Conservation (phyloP, 2,797 vertebrate genomes). For the Crenichthys baileyi region DNA sequence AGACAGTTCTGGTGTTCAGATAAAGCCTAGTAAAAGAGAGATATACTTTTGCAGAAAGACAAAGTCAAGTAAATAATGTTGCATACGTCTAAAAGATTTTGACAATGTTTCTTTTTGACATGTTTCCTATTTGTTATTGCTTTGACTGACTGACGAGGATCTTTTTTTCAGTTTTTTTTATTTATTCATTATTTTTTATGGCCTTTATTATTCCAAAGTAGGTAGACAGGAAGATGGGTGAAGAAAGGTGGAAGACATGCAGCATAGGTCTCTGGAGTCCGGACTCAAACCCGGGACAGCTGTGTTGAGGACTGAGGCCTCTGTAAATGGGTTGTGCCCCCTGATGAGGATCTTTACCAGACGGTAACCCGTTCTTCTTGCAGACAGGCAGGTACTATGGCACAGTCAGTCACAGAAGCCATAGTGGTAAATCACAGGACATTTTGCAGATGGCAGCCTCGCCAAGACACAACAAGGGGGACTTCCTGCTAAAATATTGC, state of each 20-base stretch:
- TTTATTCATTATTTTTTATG: too few relatives aligned
- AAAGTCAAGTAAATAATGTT: slow-evolving; percentile 6
- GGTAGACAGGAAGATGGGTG: too few relatives aligned
- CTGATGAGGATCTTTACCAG: slow-evolving; percentile 8
- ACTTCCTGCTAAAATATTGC: slow-evolving; percentile 56
- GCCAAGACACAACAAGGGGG: slow-evolving; percentile 49
- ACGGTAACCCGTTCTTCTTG: slow-evolving; percentile 26
- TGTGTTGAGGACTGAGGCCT: too few relatives aligned
- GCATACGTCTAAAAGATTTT: neutral
- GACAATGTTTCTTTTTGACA: neutral
- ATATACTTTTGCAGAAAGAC: neutral
- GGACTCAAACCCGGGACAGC: too few relatives aligned
- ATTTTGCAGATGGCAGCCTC: slow-evolving; percentile 35
- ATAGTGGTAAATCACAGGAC: slow-evolving; percentile 43
- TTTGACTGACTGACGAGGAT: slow-evolving; percentile 26
- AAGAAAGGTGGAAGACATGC: too few relatives aligned
- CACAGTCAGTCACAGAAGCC: slow-evolving; percentile 42
- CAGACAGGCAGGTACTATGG: slow-evolving; percentile 44
- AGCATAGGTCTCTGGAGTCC: too few relatives aligned
- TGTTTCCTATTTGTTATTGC: slow-evolving; percentile 25
- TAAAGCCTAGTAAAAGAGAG: neutral
- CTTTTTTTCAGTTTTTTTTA: too few relatives aligned
- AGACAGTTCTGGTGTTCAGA: slow-evolving; percentile 17
- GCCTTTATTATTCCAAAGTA: too few relatives aligned
- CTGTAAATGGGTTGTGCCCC: too few relatives aligned